Evolutionary conservation across 1,140 invertebrate genomes (phyloP), one percentile per base, ranked within the genome.

Genomic region (Capitella teleta): DNA sequence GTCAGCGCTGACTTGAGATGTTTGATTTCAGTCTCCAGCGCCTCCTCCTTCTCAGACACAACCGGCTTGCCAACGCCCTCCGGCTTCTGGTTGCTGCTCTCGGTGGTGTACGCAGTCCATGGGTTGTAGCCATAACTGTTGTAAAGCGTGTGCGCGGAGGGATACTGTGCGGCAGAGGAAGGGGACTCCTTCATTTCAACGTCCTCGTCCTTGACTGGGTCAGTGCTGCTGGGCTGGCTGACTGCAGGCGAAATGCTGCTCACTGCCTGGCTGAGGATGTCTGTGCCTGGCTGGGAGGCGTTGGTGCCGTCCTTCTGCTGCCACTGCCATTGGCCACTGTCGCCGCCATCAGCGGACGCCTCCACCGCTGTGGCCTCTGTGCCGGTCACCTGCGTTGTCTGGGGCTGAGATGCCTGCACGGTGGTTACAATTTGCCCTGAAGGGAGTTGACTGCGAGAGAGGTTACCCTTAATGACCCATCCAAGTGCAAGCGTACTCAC

Each of bases 1-100:
- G 47, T 42, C 46, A 53, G 46, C 37, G 52, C 46, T 36, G 46
- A 44, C 21, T 34, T 36, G 38, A 53, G 26, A 18, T 53, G 52
- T 21, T 49, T 46, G 18, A 53, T 38, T 28, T 53, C 52, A 18
- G 23, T 37, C 30, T 53, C 46, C 6, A 53, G 46, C n/a, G 30
- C 28, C 12, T 53, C 25, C 21, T 49, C 45, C 38, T 40, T 24
- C 6, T 24, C 18, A 41, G 12, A 10, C 28, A 47, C 19, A 24
- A 32, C 45, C 18, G 19, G 28, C 19, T 21, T 36, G 25, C 6
- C 45, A 19, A 26, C 45, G 16, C 16, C 28, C 21, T 26, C 34
- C 16, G 30, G 24, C 16, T 26, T 24, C 19, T 24, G 28, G 19
- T 26, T 21, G 19, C 24, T 25, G 23, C 19, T 26, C 12, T 41